Evolutionary conservation across 2,888 invertebrate species (phyloP), one percentile per base, ranked within the genome.

Genomic region (Urechis unicinctus): DNA sequence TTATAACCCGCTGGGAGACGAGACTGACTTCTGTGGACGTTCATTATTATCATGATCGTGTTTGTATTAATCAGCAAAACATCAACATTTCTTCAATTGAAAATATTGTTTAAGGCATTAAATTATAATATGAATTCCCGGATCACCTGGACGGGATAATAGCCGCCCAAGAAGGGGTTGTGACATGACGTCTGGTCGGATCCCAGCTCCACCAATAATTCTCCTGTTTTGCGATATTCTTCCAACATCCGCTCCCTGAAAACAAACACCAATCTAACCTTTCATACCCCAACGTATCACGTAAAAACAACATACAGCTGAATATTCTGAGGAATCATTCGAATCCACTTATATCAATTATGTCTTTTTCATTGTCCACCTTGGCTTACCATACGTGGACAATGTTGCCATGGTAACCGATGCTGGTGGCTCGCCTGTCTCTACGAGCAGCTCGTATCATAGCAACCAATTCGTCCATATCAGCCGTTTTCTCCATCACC

Each of bases 151-250:
- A 79, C 82, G 1, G 84, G 84, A 66, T 81, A 84, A 69, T 84
- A 84, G 0, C 84, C 85, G 0, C 83, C 84, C 46, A 78, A 78
- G 69, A 79, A 83, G 0, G 83, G 83, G 66, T 83, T 83, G 68
- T 85, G 84, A 51, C 82, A 82, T 0, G 83, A 83, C 0, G 84
- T 85, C 70, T 85, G 84, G 68, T 85, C 84, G 1, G 83, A 83
- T 0, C 83, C 84, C 21, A 85, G 71, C 45, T 85, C 84, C 0
- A 79, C 83, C 29, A 84, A 68, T n/a, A 80, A 64, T 46, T 84
- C 83, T 5, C 81, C 81, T 1, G 80, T 82, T 21, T 62, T 65
- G 43, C 81, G 73, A 60, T 78, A 79, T 56, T 82, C 82, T 17
- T 72, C 66, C 9, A 77, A 81, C 43, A 84, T 66, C 44, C 80